Conservation (phyloP, 2,113 vertebrate species). For the Etia nguti region DNA sequence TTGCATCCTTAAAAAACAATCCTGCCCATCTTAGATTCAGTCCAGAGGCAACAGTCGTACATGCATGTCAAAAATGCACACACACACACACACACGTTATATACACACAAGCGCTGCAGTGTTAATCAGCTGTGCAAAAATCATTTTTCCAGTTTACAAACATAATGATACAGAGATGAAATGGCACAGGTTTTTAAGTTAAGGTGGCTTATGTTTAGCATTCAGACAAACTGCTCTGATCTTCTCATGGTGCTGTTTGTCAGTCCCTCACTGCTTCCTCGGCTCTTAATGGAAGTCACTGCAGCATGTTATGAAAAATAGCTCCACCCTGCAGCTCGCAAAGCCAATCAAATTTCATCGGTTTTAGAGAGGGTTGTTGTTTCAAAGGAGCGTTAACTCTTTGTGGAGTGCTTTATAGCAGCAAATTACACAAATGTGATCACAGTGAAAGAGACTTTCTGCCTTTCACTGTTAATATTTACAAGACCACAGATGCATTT, state of each 20-base stretch:
- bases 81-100: not conserved
- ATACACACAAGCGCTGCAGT: not conserved
- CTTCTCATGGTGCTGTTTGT: slow-evolving; percentile 29
- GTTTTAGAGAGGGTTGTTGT: slow-evolving; percentile 39
- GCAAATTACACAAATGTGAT: slow-evolving; percentile 4
- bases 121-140: not conserved
- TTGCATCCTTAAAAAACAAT: not conserved
- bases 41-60: not conserved
- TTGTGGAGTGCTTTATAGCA: slow-evolving; percentile 19
- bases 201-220: not conserved
- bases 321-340: slow-evolving; percentile 61
- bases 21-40: slow-evolving; percentile 9
- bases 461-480: not conserved
- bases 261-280: slow-evolving; percentile 48
- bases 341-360: slow-evolving; percentile 60
- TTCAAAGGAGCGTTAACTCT: slow-evolving; percentile 53
- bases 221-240: slow-evolving; percentile 24
- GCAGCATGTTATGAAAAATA: slow-evolving; percentile 62
- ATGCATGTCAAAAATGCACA: not conserved
- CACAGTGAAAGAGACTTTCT: not conserved
- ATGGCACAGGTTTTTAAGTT: not conserved
- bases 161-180: not conserved
- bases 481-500: not conserved
- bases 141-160: not conserved
- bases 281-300: slow-evolving; percentile 58